Base-by-base conservation (phyloP, 1,140 invertebrate genomes). In the Cyclina sinensis region DNA sequence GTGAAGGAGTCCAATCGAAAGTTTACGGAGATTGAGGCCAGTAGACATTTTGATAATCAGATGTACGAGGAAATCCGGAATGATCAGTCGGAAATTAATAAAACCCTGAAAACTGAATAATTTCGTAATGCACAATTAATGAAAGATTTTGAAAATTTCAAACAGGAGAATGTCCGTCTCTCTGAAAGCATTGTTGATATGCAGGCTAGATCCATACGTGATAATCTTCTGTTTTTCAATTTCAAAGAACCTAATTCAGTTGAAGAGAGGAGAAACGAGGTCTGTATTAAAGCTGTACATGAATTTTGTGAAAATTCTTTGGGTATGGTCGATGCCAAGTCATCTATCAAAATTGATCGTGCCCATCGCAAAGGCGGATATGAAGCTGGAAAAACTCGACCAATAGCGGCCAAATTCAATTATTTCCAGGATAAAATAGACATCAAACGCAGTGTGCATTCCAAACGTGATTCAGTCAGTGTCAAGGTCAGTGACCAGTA, bases 211-310 rank as follows among this genome's bases (percentile, higher is more conserved):
- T 59, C 57, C 27, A 59, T 59, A n/a, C 9, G 57, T 12, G 57
- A 59, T n/a, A 59, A 59, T 59, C 27, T 7, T 7, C 7, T 59
- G 21, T 59, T 59, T n/a, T 59, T 12, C n/a, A 59, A 59, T 59
- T 59, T 59, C 7, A n/a, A 59, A 12, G 57, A 59, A 59, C n/a
- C 4, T 21, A 59, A 11, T 7, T n/a, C 57, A 7, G 21, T n/a
- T n/a, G 57, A 59, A 27, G 57, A 59, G n/a, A 59, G 57, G n/a
- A 59, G n/a, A n/a, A 59, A 7, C n/a, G 57, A 59, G 57, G 57
- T 12, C 57, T 59, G 57, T 59, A 11, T n/a, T 7, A 59, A 59
- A 27, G n/a, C 9, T 11, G n/a, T 11, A 12, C 43, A 9, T 9
- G 43, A 59, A 5, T n/a, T 27, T 59, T 59, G 57, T n/a, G 57